A percentile compares a stretch with the other conserved stretches of the same genome.
Evolutionary conservation across 2,888 invertebrate genomes (phyloP).

Genomic region (Limnephilus marmoratus): DNA sequence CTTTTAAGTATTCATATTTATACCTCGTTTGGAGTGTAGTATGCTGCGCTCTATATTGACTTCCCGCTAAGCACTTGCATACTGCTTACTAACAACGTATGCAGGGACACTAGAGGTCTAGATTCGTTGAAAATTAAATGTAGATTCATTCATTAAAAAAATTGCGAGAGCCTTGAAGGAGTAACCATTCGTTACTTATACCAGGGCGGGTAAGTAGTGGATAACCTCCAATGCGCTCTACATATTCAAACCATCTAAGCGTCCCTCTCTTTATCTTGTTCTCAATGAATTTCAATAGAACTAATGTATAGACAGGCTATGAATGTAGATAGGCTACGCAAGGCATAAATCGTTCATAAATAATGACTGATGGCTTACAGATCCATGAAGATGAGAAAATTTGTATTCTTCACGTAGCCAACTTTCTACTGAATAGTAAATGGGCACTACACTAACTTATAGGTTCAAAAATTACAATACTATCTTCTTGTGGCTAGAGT

Average conservation of each 20-base stretch:
- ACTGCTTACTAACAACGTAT: too few species aligned
- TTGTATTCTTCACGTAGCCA: background rate
- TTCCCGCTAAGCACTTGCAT: too few species aligned
- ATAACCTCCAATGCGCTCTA: too few species aligned
- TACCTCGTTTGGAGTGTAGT: too few species aligned
- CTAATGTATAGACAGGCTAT: background rate
- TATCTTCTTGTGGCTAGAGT: too few species aligned
- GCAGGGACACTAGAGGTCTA: too few species aligned
- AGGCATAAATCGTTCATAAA: background rate
- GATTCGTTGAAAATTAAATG: too few species aligned
- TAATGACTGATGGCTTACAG: background rate
- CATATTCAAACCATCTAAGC: background rate
- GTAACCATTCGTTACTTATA: too few species aligned
- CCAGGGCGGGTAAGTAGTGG: too few species aligned
- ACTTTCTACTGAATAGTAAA: background rate
- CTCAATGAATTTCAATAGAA: background rate
- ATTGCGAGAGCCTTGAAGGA: too few species aligned
- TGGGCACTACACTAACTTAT: background rate
- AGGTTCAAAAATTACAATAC: background rate
- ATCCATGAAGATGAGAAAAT: background rate
- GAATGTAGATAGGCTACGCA: background rate
- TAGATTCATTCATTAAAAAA: too few species aligned
- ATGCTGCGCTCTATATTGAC: background rate
- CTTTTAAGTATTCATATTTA: too few species aligned
- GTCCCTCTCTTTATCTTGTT: background rate